Base-by-base conservation (phyloP, 2,888 invertebrate genomes). In the Morinoia aosen region DNA sequence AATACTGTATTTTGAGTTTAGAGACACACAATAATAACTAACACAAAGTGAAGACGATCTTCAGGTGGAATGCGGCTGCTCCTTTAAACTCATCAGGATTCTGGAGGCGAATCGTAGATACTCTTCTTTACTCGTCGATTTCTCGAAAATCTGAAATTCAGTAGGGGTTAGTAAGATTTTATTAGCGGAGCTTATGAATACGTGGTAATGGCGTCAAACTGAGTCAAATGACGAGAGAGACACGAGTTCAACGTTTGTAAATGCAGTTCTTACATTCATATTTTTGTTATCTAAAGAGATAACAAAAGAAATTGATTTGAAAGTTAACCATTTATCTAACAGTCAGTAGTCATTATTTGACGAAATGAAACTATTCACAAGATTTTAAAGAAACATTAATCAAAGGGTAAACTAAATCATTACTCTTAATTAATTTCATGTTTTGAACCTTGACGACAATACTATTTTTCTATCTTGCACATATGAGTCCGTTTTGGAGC, bases 81-180 rank as follows among this genome's bases (percentile, higher is more conserved):
- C 93, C 25, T 93, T 93, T 57, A 93, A 93, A 93, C 57, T 93
- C 25, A 93, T 93, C n/a, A 93, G 93, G 33, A 93, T 93, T 93
- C 93, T 93, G 14, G 93, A 93, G 25, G 93, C 93, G 25, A 93
- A 93, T 48, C 93, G 93, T 57, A 93, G 57, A 93, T 93, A 93
- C 19, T 93, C 93, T 57, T 93, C 93, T 57, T 93, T 93, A 93
- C 93, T 93, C 25, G 56, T 57, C 56, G 93, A 93, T 48, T 93
- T 93, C 93, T 93, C 93, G 93, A 93, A 93, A 33, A 93, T 57
- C 93, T 93, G 93, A 90, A 90, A 90, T 39, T 4, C n/a, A 48
- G 39, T 14, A 90, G 39, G 25, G 33, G 33, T 76, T 16, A 10
- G 25, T 8, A 0, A 2, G 0, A 19, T 61, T 61, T 61, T 61